A percentile compares a stretch with the other conserved stretches of the same genome.
phyloP scores from a whole-genome alignment of 2,888 invertebrate species.

The Metacarcinus magister region DNA sequence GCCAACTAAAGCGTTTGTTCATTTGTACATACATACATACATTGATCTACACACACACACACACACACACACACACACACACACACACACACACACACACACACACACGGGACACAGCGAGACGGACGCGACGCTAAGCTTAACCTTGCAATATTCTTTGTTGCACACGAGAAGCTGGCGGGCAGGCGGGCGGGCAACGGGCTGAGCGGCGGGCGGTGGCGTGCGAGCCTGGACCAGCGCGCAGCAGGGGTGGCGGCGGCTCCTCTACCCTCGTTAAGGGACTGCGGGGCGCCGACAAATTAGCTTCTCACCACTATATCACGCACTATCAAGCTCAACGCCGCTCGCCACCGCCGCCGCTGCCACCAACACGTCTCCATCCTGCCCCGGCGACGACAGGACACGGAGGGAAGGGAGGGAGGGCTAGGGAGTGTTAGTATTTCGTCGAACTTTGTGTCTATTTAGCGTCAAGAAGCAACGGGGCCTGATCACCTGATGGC shows the following conservation, averaged over 20 bases:
- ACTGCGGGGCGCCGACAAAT: constrained; percentile 78
- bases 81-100: not conserved
- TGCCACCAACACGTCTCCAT: not conserved
- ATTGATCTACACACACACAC: not conserved
- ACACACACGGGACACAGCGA: not conserved
- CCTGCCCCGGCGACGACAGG: not conserved
- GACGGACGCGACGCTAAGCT: not conserved
- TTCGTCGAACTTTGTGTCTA: not conserved
- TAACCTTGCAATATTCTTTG: not conserved
- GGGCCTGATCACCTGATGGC: not conserved
- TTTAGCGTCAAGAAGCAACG: not conserved
- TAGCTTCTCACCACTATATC: constrained; percentile 76
- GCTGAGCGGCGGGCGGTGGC: constrained; percentile 56
- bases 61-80: not conserved
- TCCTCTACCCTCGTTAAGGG: constrained; percentile 76
- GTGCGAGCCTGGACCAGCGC: constrained; percentile 7
- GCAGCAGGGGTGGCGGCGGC: constrained; percentile 73
- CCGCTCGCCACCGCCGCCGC: not conserved
- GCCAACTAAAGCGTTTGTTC: too few species aligned
- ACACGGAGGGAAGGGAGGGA: not conserved
- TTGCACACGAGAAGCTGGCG: constrained; percentile 39
- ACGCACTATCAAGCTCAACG: constrained; percentile 66
- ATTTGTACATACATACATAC: not conserved
- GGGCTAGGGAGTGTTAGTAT: not conserved
- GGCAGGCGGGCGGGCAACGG: not conserved